Evolutionary conservation across 2,888 invertebrate species (phyloP), one percentile per base, ranked within the genome.

Genomic region (Mesopsocus fuscifrons): DNA sequence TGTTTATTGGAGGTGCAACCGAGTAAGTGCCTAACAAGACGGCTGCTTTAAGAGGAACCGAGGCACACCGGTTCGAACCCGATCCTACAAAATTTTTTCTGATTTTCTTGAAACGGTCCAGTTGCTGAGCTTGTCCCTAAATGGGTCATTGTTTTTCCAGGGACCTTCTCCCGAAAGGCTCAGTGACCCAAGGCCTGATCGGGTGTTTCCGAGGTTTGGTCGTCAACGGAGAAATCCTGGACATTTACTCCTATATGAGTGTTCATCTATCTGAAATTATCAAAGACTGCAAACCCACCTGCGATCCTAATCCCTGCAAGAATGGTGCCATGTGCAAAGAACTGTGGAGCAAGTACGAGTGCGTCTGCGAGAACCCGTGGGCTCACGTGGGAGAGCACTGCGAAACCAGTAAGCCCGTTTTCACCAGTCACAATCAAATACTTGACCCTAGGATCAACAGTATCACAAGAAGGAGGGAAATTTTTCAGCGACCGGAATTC

Each of bases 161-260:
- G 35, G 83, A 84, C 55, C 74, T 83, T 47, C 62, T 85, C 13
- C 79, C 78, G 53, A 82, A 83, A 56, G 77, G 82, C 6, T 78
- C 82, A 1, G 83, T 87, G 1, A 77, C 79, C 50, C 83, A 85
- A 64, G 89, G 92, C 4, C 68, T 92, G 16, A 89, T 91, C 51
- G 94, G 94, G 18, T 94, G 94, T 60, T 88, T 92, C 60, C 73
- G 91, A 52, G 91, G 91, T 3, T 64, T 92, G 41, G 84, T 88
- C 0, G 88, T 92, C 17, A 92, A 92, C 55, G 85, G 87, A 15
- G 83, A 84, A 64, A 80, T 88, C 48, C 65, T 91, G 33, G 87
- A 91, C 55, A 83, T 94, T 49, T 84, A 88, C 62, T 84, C 83
- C 51, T 88, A 88, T 60, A 87, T 84, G 82, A 84, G 85, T 32